phyloP scores from a whole-genome alignment of 2,797 vertebrate species.

The Epinephelus malabaricus region DNA sequence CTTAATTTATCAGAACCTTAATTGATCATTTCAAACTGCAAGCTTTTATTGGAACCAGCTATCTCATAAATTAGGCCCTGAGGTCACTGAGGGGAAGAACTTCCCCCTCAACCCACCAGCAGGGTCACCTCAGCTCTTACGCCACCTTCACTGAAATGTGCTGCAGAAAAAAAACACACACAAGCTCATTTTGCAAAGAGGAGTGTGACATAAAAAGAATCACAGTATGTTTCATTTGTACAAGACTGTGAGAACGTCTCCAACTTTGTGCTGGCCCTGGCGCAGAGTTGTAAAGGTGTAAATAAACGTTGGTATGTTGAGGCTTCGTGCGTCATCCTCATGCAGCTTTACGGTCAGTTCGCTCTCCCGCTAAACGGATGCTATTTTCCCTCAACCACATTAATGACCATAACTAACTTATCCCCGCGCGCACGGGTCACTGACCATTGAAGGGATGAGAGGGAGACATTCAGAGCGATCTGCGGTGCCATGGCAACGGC shows the following conservation, averaged over 20 bases:
- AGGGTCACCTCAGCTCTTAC: constrained; percentile 17
- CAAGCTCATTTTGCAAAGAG: neutral
- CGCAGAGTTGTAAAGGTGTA: constrained; percentile 26
- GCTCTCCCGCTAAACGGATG: constrained; percentile 52
- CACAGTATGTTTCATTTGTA: neutral
- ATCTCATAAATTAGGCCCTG: constrained; percentile 50
- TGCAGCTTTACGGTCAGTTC: constrained; percentile 27
- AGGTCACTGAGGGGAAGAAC: constrained; percentile 46
- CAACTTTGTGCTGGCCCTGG: constrained; percentile 1
- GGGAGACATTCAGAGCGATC: constrained; percentile 66
- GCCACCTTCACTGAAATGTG: constrained; percentile 1
- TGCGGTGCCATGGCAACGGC: constrained; percentile 77
- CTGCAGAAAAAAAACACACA: constrained; percentile 23
- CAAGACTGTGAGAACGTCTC: neutral
- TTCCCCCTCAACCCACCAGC: constrained; percentile 7
- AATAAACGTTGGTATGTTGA: constrained; percentile 22
- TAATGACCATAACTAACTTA: constrained; percentile 81
- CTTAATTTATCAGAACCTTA: constrained; percentile 66
- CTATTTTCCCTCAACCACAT: constrained; percentile 57
- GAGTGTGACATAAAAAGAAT: neutral
- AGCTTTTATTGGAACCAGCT: constrained; percentile 61
- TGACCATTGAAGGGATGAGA: constrained; percentile 68
- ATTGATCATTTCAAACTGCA: constrained; percentile 61
- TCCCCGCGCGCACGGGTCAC: constrained; percentile 69
- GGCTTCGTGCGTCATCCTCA: constrained; percentile 38